phyloP scores from a whole-genome alignment of 2,888 invertebrate species.

The Elegia similella region DNA sequence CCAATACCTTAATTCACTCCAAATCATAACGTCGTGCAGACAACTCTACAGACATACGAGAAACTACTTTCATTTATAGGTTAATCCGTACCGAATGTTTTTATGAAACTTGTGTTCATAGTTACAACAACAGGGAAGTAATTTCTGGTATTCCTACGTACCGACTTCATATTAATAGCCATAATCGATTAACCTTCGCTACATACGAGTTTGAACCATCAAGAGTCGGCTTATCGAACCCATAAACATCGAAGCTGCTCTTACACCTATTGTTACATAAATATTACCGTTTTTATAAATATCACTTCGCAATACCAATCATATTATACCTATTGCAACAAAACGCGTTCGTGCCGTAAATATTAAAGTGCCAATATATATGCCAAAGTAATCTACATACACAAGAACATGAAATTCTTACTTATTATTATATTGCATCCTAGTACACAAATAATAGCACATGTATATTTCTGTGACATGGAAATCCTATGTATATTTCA shows the following conservation, averaged over 20 bases:
- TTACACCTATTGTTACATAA: slow-evolving; percentile 2
- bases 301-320: slow-evolving; percentile 25
- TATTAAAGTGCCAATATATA: slow-evolving; percentile 2
- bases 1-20: slow-evolving; percentile 39
- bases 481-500: neutral
- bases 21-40: slow-evolving; percentile 38
- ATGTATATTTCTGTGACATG: neutral
- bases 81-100: neutral
- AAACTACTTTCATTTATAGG: neutral
- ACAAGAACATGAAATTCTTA: neutral
- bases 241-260: slow-evolving; percentile 6
- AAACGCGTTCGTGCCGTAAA: slow-evolving; percentile 33
- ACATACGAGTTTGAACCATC: neutral
- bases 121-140: neutral
- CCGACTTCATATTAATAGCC: neutral
- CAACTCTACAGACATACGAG: slow-evolving; percentile 28
- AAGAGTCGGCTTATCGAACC: slow-evolving; percentile 1
- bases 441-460: neutral
- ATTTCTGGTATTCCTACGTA: neutral
- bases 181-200: slow-evolving; percentile 8
- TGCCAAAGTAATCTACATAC: slow-evolving; percentile 12
- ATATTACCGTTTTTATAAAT: neutral
- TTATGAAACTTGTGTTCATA: neutral
- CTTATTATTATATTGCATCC: neutral
- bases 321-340: slow-evolving; percentile 33